Percentiles rank a stretch among this genome's conserved stretches.
Conservation (phyloP, 2,888 invertebrate genomes). For the Caradrina clavipalpis region DNA sequence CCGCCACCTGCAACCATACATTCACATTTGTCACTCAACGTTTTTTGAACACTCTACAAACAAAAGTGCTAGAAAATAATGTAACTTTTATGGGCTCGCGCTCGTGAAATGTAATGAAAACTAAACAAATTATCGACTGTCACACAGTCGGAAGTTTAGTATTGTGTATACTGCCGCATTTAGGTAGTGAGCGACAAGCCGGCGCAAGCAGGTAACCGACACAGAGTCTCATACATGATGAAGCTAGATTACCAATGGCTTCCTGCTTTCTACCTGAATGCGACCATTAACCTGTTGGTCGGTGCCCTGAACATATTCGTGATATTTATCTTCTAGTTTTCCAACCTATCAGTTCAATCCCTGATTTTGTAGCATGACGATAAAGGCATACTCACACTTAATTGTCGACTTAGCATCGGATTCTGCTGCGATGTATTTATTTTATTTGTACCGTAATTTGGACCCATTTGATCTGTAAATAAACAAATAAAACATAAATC, state of each 20-base stretch:
- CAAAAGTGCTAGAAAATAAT: not conserved
- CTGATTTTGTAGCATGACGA: not conserved
- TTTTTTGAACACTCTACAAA: not conserved
- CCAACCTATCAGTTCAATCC: not conserved
- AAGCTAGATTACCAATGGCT: too few species aligned
- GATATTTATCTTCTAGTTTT: not conserved
- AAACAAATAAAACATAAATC: slow-evolving; percentile 9
- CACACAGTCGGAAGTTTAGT: not conserved
- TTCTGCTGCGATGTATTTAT: slow-evolving; percentile 95
- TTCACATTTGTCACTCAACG: not conserved
- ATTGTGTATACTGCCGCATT: not conserved
- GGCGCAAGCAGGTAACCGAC: too few species aligned
- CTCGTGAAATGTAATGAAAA: too few species aligned
- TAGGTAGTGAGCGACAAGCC: not conserved
- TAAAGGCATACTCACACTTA: slow-evolving; percentile 92
- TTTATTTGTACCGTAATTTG: slow-evolving; percentile 89
- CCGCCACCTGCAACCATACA: slow-evolving; percentile 72
- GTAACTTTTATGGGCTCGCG: not conserved
- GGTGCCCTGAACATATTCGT: too few species aligned
- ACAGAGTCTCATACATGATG: too few species aligned
- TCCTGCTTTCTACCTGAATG: too few species aligned
- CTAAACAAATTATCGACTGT: too few species aligned
- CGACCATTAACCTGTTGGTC: too few species aligned
- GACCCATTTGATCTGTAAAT: slow-evolving; percentile 86
- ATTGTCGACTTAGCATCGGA: slow-evolving; percentile 97